These are phyloP conservation scores for Bombus sylvicola DNA, from an alignment of 1,140 invertebrate genomes.

Conservation along the genomic window DNA sequence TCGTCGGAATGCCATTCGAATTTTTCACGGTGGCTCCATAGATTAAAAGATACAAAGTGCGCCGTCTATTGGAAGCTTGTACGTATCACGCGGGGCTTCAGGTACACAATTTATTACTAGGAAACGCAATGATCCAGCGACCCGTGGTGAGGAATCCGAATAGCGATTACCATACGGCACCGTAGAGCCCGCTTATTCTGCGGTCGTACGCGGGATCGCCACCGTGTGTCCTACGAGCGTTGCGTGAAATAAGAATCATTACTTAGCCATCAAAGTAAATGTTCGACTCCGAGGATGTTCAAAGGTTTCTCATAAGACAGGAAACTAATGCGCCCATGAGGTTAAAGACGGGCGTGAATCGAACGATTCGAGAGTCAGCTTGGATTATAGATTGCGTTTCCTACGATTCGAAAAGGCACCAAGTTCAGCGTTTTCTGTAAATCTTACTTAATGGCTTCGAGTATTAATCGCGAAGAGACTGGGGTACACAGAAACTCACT, in stretches of 20 bases:
- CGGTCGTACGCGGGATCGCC: constrained; percentile 49
- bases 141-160: constrained; percentile 55
- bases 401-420: not conserved
- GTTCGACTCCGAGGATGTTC: not conserved
- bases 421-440: constrained; percentile 4
- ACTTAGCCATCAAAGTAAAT: constrained; percentile 29
- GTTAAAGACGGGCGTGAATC: constrained; percentile 11
- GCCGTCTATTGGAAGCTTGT: constrained; percentile 46
- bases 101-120: constrained; percentile 57
- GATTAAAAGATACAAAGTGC: constrained; percentile 60
- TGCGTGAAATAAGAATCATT: constrained; percentile 45
- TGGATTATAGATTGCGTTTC: not conserved
- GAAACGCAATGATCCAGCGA: constrained; percentile 63
- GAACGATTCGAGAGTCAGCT: not conserved
- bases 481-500: not conserved
- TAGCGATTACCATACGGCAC: constrained; percentile 64
- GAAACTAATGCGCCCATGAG: constrained; percentile 28
- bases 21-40: constrained; percentile 47
- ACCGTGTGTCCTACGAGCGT: not conserved
- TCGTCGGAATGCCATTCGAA: constrained; percentile 54
- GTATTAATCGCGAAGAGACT: not conserved
- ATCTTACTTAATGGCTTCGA: constrained; percentile 23
- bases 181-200: constrained; percentile 37
- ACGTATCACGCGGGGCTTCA: constrained; percentile 59
- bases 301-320: constrained; percentile 27